Conservation (phyloP, 2,113 vertebrate species). For the Anthoscopus minutus region DNA sequence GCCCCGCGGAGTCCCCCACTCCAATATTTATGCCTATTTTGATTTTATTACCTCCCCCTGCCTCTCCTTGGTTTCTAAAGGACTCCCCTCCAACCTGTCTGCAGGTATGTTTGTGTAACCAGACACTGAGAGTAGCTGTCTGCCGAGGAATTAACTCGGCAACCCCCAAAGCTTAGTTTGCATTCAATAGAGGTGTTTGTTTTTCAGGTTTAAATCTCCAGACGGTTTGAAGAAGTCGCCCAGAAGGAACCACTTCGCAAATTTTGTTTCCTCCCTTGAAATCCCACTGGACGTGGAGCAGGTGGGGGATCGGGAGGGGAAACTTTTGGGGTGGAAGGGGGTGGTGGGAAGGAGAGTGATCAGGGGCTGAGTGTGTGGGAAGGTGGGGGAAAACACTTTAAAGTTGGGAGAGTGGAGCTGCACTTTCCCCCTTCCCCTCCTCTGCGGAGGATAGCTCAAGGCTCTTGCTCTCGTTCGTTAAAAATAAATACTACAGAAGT, state of each 20-base stretch:
- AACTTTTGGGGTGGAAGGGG: background rate
- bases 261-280: constrained; percentile 5
- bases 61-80: background rate
- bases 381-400: background rate
- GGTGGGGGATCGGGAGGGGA: constrained; percentile 41
- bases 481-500: constrained; percentile 52
- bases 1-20: background rate
- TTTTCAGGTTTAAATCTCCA: constrained; percentile 60
- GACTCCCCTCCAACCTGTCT: constrained; percentile 62
- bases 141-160: constrained; percentile 46
- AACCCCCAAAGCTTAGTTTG: constrained; percentile 50
- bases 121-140: constrained; percentile 68
- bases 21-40: background rate
- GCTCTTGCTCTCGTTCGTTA: constrained; percentile 14
- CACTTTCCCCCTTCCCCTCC: background rate
- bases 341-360: background rate
- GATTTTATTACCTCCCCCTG: background rate
- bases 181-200: constrained; percentile 64
- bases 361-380: background rate
- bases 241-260: constrained; percentile 52
- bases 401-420: background rate
- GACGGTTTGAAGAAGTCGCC: constrained; percentile 44
- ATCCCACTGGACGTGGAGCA: constrained; percentile 45
- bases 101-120: constrained; percentile 73
- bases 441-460: background rate